Evolutionary conservation across 30 jellyfish, hydroid and myxozoan genomes (phyloP).

Genomic region (Hydractinia symbiolongicarpus): DNA sequence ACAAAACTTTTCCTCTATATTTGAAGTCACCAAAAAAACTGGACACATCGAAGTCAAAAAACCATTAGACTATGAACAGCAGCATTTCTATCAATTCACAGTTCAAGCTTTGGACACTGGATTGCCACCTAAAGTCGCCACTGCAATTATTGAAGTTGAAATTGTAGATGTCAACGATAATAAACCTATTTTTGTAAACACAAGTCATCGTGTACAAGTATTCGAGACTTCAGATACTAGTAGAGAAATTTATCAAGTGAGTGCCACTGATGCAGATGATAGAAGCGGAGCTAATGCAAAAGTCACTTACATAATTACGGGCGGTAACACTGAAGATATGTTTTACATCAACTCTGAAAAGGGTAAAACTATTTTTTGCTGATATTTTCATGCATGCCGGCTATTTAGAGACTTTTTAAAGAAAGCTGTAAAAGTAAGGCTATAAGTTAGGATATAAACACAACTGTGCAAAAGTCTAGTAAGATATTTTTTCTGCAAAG

Average conservation of each 20-base stretch:
- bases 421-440: no score
- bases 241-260: conserved; percentile 43
- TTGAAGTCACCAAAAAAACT: conserved; percentile 35
- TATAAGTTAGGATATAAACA: no score
- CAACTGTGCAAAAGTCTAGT: no score
- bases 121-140: conserved; percentile 49
- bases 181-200: conserved; percentile 45
- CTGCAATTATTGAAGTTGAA: conserved; percentile 43
- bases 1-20: conserved; percentile 28
- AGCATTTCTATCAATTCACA: conserved; percentile 39
- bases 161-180: conserved; percentile 83
- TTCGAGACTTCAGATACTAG: conserved; percentile 50
- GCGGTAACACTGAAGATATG: conserved; percentile 62
- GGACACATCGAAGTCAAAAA: conserved; percentile 52
- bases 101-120: conserved; percentile 76
- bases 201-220: conserved; percentile 32
- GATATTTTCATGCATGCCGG: no score
- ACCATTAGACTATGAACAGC: conserved; percentile 59
- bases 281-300: conserved; percentile 43
- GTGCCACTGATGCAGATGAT: conserved; percentile 62
- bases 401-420: no score
- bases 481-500: no score
- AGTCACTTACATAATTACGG: conserved; percentile 43
- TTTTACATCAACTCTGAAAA: conserved; percentile 59
- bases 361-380: conserved; percentile 35